Base-by-base conservation (phyloP, 1,140 invertebrate genomes). In the Charaxes varanes region DNA sequence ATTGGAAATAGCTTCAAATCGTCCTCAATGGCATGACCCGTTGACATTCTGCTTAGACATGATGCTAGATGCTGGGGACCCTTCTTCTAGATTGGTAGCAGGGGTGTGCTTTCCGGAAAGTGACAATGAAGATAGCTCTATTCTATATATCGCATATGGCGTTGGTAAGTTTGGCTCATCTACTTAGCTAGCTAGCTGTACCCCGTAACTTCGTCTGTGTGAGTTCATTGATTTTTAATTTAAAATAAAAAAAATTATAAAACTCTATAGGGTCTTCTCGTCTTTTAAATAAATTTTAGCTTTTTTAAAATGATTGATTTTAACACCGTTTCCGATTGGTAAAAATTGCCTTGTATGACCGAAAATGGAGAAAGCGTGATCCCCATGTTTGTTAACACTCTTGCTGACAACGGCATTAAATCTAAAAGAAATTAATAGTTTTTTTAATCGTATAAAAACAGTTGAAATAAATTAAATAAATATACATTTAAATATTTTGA, bases 331-430 rank as follows among this genome's bases (percentile, higher is more conserved):
- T 12, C 67, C 66, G 3, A 67, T 49, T 0, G 72, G 74, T 18
- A 59, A 49, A 37, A 72, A 82, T 15, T 77, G 61, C 41, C 66
- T 65, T 0, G 69, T 66, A 12, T 82, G 69, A 4, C 59, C 72
- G 14, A 63, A 57, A 6, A 62, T 43, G 3, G 78, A 82, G 16
- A 50, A 64, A 0, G 78, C 78, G 17, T 77, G 49, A 10, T 71
- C 60, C 10, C 73, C 73, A 32, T 82, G 78, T 32, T 71, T 76
- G 11, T 71, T 59, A 0, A 74, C 31, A 14, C 46, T 63, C 43
- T 76, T 82, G 48, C 69, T 79, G 19, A 82, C 71, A 12, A 82
- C 58, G n/a, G 78, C 78, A 36, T 77, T 78, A 23, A 82, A 80
- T 26, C 78, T 80, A 50, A 31, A 70, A 58, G 16, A 38, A 16